Evolutionary conservation across 1,140 invertebrate genomes (phyloP), one percentile per base, ranked within the genome.

Genomic region (Drosophila tani): DNA sequence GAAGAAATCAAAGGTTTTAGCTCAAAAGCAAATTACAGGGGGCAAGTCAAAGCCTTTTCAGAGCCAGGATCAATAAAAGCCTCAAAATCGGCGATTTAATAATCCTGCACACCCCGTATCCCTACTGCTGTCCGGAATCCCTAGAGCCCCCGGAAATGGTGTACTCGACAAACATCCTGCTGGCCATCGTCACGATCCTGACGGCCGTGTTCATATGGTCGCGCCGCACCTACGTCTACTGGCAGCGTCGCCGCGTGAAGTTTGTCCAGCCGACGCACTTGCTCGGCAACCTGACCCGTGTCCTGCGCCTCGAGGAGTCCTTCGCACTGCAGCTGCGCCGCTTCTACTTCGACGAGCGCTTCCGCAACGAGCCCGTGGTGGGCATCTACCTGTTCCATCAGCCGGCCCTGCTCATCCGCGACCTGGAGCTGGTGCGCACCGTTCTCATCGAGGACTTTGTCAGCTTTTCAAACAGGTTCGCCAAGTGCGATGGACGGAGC

Each of bases 371-470:
- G 55, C 91, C 92, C 24, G 78, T 93, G 12, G 84, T 94, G 17
- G 94, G 94, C 19, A 91, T 94, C 45, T 93, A 93, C 53, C 86
- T 94, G 53, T 93, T 93, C 55, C 82, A 93, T 47, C 81, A 92
- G 59, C 94, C 94, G 0, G 91, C 85, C 3, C 58, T 95, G 35
- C 83, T 95, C 19, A 82, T 95, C 5, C 92, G 93, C 11, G 94
- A 95, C 79, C 93, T 94, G 0, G 93, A 94, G 38, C 75, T 95
- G 17, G 93, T 95, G 5, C 94, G 94, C 35, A 82, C 87, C 21
- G 93, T 95, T 15, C 73, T 95, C 3, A 79, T 95, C 7, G 94
- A 94, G 71, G 94, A 94, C 62, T 94, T 94, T 65, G 91, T 93
- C 2, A 92, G 82, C 51, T 93, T 93, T 63, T 92, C 91, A 1